Evolutionary conservation across 2,113 vertebrate species (phyloP), one percentile per base, ranked within the genome.

Genomic region (Ardeotis arabs): DNA sequence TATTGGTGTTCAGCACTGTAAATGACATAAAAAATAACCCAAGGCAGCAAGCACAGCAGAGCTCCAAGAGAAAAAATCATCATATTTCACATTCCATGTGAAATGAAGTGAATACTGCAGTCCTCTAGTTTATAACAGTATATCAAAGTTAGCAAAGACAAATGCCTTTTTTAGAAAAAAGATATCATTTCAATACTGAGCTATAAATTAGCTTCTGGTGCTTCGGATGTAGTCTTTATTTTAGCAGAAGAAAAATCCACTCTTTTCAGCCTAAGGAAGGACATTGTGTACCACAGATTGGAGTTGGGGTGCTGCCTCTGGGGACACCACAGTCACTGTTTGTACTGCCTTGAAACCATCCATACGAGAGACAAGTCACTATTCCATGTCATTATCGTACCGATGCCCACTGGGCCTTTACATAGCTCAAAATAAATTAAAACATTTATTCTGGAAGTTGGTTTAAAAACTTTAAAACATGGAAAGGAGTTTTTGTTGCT

Each of bases 11-110:
- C 70, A 91, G 49, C 35, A 31, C 74, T 31, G 58, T 87, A 90
- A 96, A 89, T 37, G 56, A 93, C 95, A 96, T 63, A 86, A 97
- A 84, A 96, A 97, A 95, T 90, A 97, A 95, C 81, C 87, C 70
- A 68, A 95, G 95, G 91, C 89, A 97, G 62, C 45, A 94, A 77
- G n/a, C 28, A 59, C 47, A 52, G 50, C 87, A 37, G 68, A 76
- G 47, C 33, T 31, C 52, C 17, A n/a, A 83, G 52, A 63, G 86
- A 83, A 44, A 87, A 92, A 78, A 66, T 23, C 73, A 37, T 87
- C 81, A 24, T 58, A 68, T 95, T 95, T 95, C 72, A 85, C 87
- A 70, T 96, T 45, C 69, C 47, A 92, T 35, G 67, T 56, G 64
- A 80, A 80, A 68, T 7, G 66, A 80, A 94, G 41, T 53, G 83